phyloP scores from a whole-genome alignment of 2,888 invertebrate species.

The Carpatolechia fugitivella region DNA sequence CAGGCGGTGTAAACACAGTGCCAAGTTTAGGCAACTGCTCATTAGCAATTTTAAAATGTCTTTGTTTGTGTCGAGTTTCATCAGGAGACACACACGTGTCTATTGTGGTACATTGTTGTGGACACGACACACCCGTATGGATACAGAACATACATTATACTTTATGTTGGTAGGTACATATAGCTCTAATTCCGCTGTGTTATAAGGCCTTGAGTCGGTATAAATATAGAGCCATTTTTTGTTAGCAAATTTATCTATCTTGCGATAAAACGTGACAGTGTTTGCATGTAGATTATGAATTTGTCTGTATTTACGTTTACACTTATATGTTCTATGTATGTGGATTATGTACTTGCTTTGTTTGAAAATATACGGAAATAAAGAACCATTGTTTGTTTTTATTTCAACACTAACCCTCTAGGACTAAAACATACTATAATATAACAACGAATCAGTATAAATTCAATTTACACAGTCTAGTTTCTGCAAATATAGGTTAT shows the following conservation, averaged over 20 bases:
- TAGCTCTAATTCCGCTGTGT: neutral
- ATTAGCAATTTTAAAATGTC: slow-evolving; percentile 67
- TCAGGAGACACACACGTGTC: slow-evolving; percentile 35
- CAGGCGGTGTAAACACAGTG: slow-evolving; percentile 45
- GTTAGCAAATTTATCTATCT: slow-evolving; percentile 5
- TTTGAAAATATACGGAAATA: slow-evolving; percentile 22
- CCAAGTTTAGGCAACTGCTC: slow-evolving; percentile 61
- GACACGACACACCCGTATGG: neutral
- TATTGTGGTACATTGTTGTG: slow-evolving; percentile 31
- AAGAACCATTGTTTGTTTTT: slow-evolving; percentile 22
- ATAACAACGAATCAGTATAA: neutral
- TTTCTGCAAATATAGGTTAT: slow-evolving; percentile 26
- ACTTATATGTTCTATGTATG: slow-evolving; percentile 19
- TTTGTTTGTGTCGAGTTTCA: slow-evolving; percentile 53
- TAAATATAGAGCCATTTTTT: slow-evolving; percentile 11
- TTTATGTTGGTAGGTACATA: neutral
- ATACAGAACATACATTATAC: neutral
- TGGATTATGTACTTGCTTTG: slow-evolving; percentile 20
- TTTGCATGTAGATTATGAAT: slow-evolving; percentile 11
- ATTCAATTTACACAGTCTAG: neutral
- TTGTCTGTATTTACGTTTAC: neutral
- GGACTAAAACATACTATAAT: neutral
- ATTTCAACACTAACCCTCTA: slow-evolving; percentile 5
- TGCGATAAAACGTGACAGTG: slow-evolving; percentile 9
- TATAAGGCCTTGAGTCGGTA: slow-evolving; percentile 11